Conservation (phyloP, 2,797 vertebrate species). For the Platalea minor region DNA sequence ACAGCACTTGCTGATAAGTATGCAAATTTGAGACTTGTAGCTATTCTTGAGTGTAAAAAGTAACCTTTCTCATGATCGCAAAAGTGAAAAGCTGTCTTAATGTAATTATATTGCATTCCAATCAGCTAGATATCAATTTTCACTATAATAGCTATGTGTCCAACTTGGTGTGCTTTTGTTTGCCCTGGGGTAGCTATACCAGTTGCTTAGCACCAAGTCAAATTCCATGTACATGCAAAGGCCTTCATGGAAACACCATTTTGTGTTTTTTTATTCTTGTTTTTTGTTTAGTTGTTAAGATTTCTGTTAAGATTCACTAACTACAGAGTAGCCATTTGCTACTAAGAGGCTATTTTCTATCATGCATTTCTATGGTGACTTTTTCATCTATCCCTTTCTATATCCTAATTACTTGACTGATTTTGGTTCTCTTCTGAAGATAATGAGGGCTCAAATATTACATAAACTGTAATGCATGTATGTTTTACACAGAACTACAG, state of each 20-base stretch:
- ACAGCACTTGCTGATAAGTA: neutral
- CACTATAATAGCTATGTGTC: neutral
- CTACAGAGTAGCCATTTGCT: neutral
- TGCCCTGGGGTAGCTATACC: neutral
- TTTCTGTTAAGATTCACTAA: neutral
- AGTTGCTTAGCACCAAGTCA: neutral
- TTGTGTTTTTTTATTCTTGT: neutral
- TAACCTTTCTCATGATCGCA: neutral
- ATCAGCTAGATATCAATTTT: neutral
- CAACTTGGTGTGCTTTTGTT: neutral
- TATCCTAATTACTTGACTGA: neutral
- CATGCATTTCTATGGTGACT: neutral
- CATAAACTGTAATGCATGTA: neutral
- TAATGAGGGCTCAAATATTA: neutral
- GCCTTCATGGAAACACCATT: neutral
- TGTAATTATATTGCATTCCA: neutral
- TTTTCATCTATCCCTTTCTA: neutral
- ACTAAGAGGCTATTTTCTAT: neutral
- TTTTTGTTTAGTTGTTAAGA: neutral
- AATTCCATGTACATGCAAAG: neutral
- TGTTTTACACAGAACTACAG: neutral
- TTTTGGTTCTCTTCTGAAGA: neutral
- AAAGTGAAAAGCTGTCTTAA: neutral
- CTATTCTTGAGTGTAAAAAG: neutral
- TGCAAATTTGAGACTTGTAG: neutral